Conservation (phyloP, 2,797 vertebrate species). For the Rhinatrema bivittatum region DNA sequence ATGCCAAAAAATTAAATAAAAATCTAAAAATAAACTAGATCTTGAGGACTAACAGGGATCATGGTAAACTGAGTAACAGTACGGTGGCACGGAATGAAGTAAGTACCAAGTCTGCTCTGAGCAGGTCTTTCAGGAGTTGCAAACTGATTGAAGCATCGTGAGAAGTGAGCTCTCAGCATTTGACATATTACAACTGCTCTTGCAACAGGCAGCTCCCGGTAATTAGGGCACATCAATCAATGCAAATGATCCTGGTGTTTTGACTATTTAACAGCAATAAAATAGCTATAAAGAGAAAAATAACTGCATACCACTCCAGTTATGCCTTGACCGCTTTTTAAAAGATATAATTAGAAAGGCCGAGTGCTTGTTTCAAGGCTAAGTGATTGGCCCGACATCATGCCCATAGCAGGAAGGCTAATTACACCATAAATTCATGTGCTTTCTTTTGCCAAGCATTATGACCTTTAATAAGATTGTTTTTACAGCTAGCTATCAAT, state of each 20-base stretch:
- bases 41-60: too few species aligned
- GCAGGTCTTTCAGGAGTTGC: too few species aligned
- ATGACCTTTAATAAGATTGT: conserved; percentile 75
- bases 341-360: conserved; percentile 66
- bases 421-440: conserved; percentile 72
- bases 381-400: conserved; percentile 57
- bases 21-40: too few species aligned
- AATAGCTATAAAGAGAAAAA: conserved; percentile 48
- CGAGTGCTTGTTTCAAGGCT: conserved; percentile 47
- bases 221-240: conserved; percentile 12
- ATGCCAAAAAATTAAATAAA: too few species aligned
- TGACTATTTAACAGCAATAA: conserved; percentile 41
- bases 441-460: conserved; percentile 56
- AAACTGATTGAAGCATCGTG: neutral
- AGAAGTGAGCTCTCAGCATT: neutral
- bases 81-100: too few species aligned
- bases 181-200: neutral
- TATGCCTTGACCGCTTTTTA: conserved; percentile 35
- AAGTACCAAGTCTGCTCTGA: too few species aligned
- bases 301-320: conserved; percentile 33
- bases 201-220: neutral
- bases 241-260: conserved; percentile 39
- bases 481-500: conserved; percentile 75
- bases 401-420: conserved; percentile 63
- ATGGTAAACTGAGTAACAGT: too few species aligned